Base-by-base conservation (phyloP, 2,888 invertebrate genomes). In the Anarsia innoxiella region DNA sequence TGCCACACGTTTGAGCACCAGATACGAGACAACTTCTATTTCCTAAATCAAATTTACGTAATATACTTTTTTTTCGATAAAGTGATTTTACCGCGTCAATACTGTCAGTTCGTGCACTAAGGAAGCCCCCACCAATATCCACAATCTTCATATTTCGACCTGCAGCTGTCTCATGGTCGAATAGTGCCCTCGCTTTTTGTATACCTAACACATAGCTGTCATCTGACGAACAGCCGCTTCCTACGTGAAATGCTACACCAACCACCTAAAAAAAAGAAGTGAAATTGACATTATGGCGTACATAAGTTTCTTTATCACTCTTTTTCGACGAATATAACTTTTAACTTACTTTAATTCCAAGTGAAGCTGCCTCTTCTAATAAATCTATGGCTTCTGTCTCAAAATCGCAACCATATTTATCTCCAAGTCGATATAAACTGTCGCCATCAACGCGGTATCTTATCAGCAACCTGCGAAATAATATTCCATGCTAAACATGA, bases 71-170 rank as follows among this genome's bases (percentile, higher is more conserved):
- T n/a, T n/a, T n/a, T n/a, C n/a, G n/a, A n/a, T n/a, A n/a, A n/a
- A n/a, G n/a, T n/a, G n/a, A n/a, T n/a, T n/a, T 16, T 39, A 66
- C 68, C 51, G 60, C 32, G 37, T 65, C 55, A 33, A 66, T 57
- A 9, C 49, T 46, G 13, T 61, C 48, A 3, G 40, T 53, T 12
- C 33, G 40, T 12, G 58, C 59, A 12, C 59, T 47, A 2, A 57
- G 39, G 31, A 65, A 67, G 0, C 66, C 66, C n/a, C 66, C 66
- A 3, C 66, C 66, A 9, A 67, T 62, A 27, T 67, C 64, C 0
- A 67, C 52, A 2, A 67, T 61, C 15, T 34, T 49, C 67, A 69
- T 66, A 2, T 26, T 27, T 23, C 66, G 56, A 0, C 65, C 66
- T 2, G 56, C 53, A 9, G 26, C 40, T 0, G 53, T 53, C 37